Conservation (phyloP, 2,113 vertebrate genomes). For the Alligator mississippiensis region DNA sequence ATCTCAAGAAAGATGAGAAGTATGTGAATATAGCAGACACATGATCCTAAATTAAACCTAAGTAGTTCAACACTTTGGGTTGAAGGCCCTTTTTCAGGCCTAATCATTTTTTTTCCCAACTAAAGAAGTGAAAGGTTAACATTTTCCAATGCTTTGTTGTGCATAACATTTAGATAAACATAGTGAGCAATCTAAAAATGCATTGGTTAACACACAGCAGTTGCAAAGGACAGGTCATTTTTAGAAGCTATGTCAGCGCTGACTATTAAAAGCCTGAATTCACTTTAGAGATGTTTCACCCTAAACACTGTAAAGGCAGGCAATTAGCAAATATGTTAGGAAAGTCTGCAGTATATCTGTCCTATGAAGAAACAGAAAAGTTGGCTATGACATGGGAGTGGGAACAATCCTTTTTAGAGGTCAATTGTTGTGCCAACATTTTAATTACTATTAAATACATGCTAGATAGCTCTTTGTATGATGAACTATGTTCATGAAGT, state of each 20-base stretch:
- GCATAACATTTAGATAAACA: background rate
- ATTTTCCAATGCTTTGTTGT: background rate
- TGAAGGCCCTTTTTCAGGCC: conserved; percentile 44
- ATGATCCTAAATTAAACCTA: conserved; percentile 55
- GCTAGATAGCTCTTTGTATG: background rate
- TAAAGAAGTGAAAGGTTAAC: background rate
- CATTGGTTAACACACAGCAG: background rate
- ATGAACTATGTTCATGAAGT: background rate
- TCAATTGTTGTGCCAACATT: background rate
- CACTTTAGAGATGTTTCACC: background rate
- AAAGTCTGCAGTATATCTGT: background rate
- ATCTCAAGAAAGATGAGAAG: conserved; percentile 21
- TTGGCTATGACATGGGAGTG: too few relatives aligned
- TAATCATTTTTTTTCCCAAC: background rate
- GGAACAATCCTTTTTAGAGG: background rate
- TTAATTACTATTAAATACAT: background rate
- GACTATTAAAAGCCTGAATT: background rate
- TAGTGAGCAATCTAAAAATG: background rate
- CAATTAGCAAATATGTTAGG: background rate
- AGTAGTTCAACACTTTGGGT: conserved; percentile 14
- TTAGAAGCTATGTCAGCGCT: background rate
- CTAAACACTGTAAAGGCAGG: background rate
- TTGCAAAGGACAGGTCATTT: background rate
- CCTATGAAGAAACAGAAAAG: background rate
- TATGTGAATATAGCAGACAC: conserved; percentile 22